A percentile compares a stretch with the other conserved stretches of the same genome.
Conservation (phyloP, 30 jellyfish, hydroid and myxozoan genomes). For the Turritopsis rubra region DNA sequence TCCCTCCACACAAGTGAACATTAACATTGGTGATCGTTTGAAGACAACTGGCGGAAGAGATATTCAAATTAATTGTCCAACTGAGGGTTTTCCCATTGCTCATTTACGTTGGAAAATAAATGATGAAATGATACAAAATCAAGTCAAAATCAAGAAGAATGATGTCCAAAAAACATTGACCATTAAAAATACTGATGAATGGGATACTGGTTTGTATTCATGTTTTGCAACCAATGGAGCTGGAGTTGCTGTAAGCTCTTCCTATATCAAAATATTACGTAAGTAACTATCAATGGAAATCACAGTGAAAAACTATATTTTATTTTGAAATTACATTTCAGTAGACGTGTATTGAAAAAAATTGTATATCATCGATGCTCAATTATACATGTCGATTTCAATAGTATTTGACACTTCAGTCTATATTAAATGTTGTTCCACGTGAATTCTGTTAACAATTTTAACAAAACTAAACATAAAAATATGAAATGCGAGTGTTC, state of each 20-base stretch:
- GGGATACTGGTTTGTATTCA: slow-evolving; percentile 63
- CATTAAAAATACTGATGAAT: slow-evolving; percentile 40
- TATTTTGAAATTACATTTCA: too few species aligned
- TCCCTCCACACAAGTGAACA: slow-evolving; percentile 20
- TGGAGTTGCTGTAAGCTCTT: slow-evolving; percentile 69
- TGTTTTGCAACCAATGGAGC: slow-evolving; percentile 80
- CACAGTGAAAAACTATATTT: too few species aligned
- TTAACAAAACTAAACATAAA: too few species aligned
- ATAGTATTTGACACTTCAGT: too few species aligned
- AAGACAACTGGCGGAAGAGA: slow-evolving; percentile 78
- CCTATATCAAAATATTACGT: slow-evolving; percentile 49
- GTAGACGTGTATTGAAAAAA: too few species aligned
- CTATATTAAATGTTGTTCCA: too few species aligned
- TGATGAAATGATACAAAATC: slow-evolving; percentile 34
- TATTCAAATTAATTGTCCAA: slow-evolving; percentile 52
- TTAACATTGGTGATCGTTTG: slow-evolving; percentile 53
- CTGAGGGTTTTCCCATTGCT: slow-evolving; percentile 67
- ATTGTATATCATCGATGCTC: too few species aligned
- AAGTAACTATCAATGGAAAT: slow-evolving; percentile 22
- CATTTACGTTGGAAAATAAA: slow-evolving; percentile 57
- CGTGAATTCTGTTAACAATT: too few species aligned
- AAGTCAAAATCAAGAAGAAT: slow-evolving; percentile 25
- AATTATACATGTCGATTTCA: too few species aligned
- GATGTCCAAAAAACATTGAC: slow-evolving; percentile 37
- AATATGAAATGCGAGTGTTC: too few species aligned